Conservation (phyloP, 2,888 invertebrate genomes). For the Orchesella flavescens region DNA sequence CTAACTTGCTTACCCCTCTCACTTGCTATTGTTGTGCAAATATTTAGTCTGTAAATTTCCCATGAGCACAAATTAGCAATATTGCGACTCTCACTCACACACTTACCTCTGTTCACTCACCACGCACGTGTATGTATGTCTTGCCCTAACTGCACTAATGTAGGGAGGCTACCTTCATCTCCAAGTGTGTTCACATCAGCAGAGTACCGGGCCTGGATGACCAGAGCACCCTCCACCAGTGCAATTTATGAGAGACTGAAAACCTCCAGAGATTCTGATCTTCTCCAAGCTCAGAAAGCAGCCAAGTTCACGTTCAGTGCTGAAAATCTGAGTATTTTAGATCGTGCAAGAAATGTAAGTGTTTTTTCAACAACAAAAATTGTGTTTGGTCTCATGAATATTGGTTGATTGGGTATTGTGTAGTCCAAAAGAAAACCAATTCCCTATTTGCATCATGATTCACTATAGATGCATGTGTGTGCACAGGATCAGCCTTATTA, state of each 20-base stretch:
- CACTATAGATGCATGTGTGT: slow-evolving; percentile 13
- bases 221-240: slow-evolving; percentile 85
- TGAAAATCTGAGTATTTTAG: slow-evolving; percentile 83
- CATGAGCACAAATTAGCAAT: slow-evolving; percentile 7
- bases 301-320: slow-evolving; percentile 91
- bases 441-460: no score
- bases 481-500: slow-evolving; percentile 73
- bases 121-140: slow-evolving; percentile 49
- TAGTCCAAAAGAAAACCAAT: neutral
- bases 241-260: slow-evolving; percentile 93
- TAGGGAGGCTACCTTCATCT: slow-evolving; percentile 72
- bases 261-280: slow-evolving; percentile 82
- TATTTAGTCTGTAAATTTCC: neutral
- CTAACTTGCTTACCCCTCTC: no score
- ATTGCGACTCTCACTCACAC: slow-evolving; percentile 38
- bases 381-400: neutral
- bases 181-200: slow-evolving; percentile 86
- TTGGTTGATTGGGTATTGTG: neutral
- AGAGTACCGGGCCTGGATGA: slow-evolving; percentile 94
- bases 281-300: slow-evolving; percentile 80
- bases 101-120: slow-evolving; percentile 51
- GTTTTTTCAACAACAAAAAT: neutral
- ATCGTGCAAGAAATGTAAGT: slow-evolving; percentile 80
- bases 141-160: slow-evolving; percentile 62
- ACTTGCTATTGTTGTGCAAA: no score